phyloP scores from a whole-genome alignment of 2,888 invertebrate genomes.

The Pollenia amentaria region DNA sequence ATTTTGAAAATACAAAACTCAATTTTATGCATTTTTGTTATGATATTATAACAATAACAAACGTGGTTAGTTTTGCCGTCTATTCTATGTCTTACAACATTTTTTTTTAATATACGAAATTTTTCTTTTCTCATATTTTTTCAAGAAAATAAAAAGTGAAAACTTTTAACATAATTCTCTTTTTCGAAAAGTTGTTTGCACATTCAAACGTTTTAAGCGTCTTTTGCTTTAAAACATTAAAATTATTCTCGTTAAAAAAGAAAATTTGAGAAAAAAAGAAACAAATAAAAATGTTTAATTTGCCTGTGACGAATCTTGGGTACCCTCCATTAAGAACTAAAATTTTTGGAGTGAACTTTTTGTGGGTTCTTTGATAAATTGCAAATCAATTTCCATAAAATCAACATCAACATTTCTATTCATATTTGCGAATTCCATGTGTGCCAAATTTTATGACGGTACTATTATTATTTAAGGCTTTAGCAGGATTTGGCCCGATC shows the following conservation, averaged over 20 bases:
- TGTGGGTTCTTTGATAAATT: too few species aligned
- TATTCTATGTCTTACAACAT: not conserved
- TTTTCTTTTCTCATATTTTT: not conserved
- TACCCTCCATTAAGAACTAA: too few species aligned
- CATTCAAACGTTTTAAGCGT: not conserved
- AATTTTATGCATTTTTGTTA: slow-evolving; percentile 42
- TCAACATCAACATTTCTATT: too few species aligned
- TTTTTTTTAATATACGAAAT: not conserved
- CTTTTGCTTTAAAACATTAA: slow-evolving; percentile 41
- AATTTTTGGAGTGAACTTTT: too few species aligned
- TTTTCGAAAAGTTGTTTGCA: slow-evolving; percentile 17
- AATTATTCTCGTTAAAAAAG: slow-evolving; percentile 25
- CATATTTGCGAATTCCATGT: too few species aligned
- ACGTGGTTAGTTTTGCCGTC: slow-evolving; percentile 45
- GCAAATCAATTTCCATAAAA: too few species aligned
- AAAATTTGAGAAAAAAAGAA: too few species aligned
- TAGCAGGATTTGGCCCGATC: too few species aligned
- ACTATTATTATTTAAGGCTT: too few species aligned
- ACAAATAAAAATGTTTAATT: not conserved
- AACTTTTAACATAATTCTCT: slow-evolving; percentile 5
- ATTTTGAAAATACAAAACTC: not conserved
- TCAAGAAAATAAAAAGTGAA: not conserved
- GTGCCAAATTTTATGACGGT: too few species aligned
- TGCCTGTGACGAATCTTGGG: too few species aligned
- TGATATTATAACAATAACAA: slow-evolving; percentile 44